These are phyloP conservation scores for Drosophila austrosaltans DNA, from an alignment of 2,888 invertebrate species.

Conservation along the genomic window DNA sequence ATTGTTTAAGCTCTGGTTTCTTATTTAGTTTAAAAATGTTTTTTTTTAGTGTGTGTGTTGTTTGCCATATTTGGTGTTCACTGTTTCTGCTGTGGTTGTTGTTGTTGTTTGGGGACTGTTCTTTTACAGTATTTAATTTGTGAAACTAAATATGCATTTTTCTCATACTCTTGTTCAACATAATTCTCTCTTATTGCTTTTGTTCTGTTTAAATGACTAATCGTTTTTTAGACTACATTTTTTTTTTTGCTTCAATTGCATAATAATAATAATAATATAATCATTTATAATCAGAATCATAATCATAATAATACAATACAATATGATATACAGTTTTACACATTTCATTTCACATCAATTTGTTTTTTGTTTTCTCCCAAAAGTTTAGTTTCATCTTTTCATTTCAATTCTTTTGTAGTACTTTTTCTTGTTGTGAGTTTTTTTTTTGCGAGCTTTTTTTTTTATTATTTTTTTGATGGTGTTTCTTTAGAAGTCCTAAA, in stretches of 20 bases:
- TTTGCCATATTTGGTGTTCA: slow-evolving; percentile 59
- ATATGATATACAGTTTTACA: slow-evolving; percentile 70
- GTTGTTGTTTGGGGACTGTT: slow-evolving; percentile 43
- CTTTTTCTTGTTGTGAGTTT: slow-evolving; percentile 37
- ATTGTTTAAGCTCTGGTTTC: slow-evolving; percentile 74
- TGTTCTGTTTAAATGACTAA: slow-evolving; percentile 59
- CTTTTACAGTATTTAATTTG: slow-evolving; percentile 41
- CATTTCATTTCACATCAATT: slow-evolving; percentile 26
- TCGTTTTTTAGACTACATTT: slow-evolving; percentile 67
- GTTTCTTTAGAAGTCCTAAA: neutral
- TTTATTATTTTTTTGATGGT: neutral
- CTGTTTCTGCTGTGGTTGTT: slow-evolving; percentile 28
- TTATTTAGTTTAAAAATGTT: slow-evolving; percentile 41
- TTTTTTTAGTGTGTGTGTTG: slow-evolving; percentile 46
- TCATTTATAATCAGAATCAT: slow-evolving; percentile 3
- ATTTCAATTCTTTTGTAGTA: slow-evolving; percentile 29
- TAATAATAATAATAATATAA: slow-evolving; percentile 44
- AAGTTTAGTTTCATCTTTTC: too few relatives aligned
- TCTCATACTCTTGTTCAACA: slow-evolving; percentile 46
- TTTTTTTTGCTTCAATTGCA: slow-evolving; percentile 30
- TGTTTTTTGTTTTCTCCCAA: neutral
- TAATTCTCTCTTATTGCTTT: slow-evolving; percentile 42
- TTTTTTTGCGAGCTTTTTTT: slow-evolving; percentile 15
- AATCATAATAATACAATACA: slow-evolving; percentile 10
- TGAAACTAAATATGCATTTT: slow-evolving; percentile 56